Base-by-base conservation (phyloP, 2,888 invertebrate species). In the Tetropium fuscum region DNA sequence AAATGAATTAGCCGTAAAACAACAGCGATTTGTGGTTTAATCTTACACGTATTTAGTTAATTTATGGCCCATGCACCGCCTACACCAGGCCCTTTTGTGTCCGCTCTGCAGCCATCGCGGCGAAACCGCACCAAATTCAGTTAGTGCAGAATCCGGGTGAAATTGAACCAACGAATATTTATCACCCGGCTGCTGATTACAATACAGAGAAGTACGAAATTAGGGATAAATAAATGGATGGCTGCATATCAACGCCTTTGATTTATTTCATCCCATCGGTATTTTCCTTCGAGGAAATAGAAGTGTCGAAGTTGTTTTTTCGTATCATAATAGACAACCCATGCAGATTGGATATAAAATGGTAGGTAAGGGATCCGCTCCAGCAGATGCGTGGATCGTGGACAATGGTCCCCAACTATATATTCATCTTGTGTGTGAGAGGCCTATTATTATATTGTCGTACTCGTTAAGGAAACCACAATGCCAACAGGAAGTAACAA, bases 21-120 rank as follows among this genome's bases (percentile, higher is more conserved):
- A 80, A 80, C 79, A 80, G 78, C 80, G 80, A 81, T 81, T 81
- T 81, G 81, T 79, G 81, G 81, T 81, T 80, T 81, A 81, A 81
- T 81, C 80, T 81, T 79, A 78, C 78, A 78, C 81, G 80, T 80
- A 80, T 80, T 81, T 78, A 75, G 76, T 69, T 74, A 79, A 80
- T 81, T 81, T 80, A 81, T 79, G 75, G 76, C 60, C 68, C 64
- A 54, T 63, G 74, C 66, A 69, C 75, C 79, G 78, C 80, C 80
- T 68, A 70, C 70, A 66, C 64, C 45, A 55, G 64, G 61, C 62
- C 66, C 68, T 68, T 69, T 69, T 68, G 64, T 70, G 67, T 66
- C 68, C 66, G 69, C 68, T 56, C 34, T 56, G 56, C 54, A 54
- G 45, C 45, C 45, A 43, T 41, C 45, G 40, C 45, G 41, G 30